These are phyloP conservation scores for Alcedo quadribrachys DNA, from an alignment of 2,797 vertebrate species.

Conservation along the genomic window DNA sequence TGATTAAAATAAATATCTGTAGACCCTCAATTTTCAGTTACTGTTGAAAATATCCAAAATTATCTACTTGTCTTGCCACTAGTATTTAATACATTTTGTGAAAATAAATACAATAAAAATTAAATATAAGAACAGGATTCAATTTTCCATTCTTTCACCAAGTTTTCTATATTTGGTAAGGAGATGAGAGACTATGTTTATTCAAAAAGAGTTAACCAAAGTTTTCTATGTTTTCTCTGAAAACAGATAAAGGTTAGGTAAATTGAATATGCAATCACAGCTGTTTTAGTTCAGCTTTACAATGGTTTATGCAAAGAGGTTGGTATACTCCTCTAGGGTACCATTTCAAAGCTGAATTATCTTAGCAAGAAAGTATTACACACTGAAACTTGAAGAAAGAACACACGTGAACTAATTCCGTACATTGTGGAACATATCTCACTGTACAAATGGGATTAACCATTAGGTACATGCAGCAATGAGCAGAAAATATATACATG, in stretches of 20 bases:
- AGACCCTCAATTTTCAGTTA: neutral
- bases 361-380: neutral
- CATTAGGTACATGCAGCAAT: neutral
- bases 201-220: neutral
- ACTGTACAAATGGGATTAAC: neutral
- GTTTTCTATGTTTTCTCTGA: neutral
- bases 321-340: neutral
- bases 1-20: neutral
- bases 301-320: neutral
- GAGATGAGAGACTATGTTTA: neutral
- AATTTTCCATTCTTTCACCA: neutral
- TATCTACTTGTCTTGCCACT: neutral
- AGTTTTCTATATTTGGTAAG: neutral
- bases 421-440: neutral
- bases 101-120: neutral
- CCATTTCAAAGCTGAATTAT: neutral
- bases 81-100: neutral
- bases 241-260: neutral
- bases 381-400: neutral
- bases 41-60: neutral
- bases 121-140: neutral
- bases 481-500: neutral
- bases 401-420: neutral
- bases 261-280: neutral
- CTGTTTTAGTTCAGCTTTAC: neutral